Conservation (phyloP, 2,888 invertebrate species). For the Oscheius sp. region DNA sequence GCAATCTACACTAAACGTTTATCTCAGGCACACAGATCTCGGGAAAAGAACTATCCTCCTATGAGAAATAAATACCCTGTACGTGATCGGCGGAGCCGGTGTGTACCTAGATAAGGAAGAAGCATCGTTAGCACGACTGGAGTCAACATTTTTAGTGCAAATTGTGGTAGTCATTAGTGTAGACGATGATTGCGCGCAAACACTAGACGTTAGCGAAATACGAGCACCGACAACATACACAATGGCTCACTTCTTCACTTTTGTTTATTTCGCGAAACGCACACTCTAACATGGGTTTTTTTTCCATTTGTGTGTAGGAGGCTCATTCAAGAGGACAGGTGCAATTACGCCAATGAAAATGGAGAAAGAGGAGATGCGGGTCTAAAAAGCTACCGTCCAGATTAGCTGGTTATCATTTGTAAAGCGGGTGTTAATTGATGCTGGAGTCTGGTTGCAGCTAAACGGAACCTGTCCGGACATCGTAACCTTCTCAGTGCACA, state of each 20-base stretch:
- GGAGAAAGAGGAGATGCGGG: not conserved
- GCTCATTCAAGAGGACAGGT: constrained; percentile 26
- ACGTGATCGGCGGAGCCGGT: not conserved
- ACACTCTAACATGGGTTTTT: constrained; percentile 16
- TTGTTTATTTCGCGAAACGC: constrained; percentile 31
- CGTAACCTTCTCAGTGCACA: constrained; percentile 29
- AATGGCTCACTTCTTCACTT: constrained; percentile 33
- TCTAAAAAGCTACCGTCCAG: not conserved
- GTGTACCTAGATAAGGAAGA: constrained; percentile 7
- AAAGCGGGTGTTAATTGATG: constrained; percentile 26
- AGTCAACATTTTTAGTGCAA: constrained; percentile 33
- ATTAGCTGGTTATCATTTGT: constrained; percentile 7
- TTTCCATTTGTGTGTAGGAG: not conserved
- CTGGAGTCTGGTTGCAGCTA: constrained; percentile 5
- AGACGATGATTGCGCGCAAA: constrained; percentile 36
- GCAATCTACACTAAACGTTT: too few relatives aligned
- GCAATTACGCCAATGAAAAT: constrained; percentile 1
- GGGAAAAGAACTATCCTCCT: not conserved
- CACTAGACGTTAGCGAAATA: constrained; percentile 35
- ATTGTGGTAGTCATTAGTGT: constrained; percentile 37
- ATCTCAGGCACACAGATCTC: too few relatives aligned
- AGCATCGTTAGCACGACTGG: constrained; percentile 17
- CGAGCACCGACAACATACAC: constrained; percentile 35
- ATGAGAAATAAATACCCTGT: not conserved
- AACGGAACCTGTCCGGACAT: constrained; percentile 26